Percentiles rank a stretch among this genome's conserved stretches.
Evolutionary conservation across 2,797 vertebrate species (phyloP).

Genomic region (Lagocephalus sceleratus): DNA sequence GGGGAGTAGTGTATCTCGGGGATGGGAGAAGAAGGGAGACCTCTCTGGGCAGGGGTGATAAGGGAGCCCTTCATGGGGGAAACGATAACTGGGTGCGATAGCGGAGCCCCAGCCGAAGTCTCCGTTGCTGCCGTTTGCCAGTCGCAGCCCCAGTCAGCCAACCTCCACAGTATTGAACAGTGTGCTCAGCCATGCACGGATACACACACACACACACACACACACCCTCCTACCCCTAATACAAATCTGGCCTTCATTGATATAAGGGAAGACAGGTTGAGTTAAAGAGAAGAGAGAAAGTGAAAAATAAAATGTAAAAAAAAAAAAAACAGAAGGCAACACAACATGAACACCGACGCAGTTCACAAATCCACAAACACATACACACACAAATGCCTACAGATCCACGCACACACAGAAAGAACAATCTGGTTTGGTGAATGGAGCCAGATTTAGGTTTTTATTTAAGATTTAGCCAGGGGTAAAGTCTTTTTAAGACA

Average conservation of each 20-base stretch:
- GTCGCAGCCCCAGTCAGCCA: conserved; percentile 62
- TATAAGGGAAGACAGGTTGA: conserved; percentile 83
- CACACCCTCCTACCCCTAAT: conserved; percentile 70
- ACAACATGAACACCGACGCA: conserved; percentile 68
- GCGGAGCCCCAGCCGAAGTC: conserved; percentile 73
- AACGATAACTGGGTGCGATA: conserved; percentile 99
- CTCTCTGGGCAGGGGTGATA: conserved; percentile 99
- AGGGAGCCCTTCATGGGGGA: conserved; percentile 98
- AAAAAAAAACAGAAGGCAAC: conserved; percentile 61
- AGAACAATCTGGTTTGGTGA: conserved; percentile 61
- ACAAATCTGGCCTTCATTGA: conserved; percentile 99
- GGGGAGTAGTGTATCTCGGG: conserved; percentile 56
- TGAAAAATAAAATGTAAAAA: conserved; percentile 38
- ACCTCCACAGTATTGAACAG: conserved; percentile 90
- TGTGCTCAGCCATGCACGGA: conserved; percentile 98
- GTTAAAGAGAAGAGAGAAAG: conserved; percentile 61
- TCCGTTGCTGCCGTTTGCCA: conserved; percentile 65
- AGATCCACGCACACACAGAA: conserved; percentile 38
- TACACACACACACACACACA: conserved; percentile 35
- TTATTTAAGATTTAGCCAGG: conserved; percentile 83
- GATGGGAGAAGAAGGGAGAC: conserved; percentile 96
- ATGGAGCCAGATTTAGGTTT: conserved; percentile 56
- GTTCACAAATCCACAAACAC: conserved; percentile 64
- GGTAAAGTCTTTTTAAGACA: conserved; percentile 87
- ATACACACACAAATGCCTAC: conserved; percentile 60